Evolutionary conservation across 2,797 vertebrate species (phyloP).

Genomic region (Buphagus erythrorhynchus): DNA sequence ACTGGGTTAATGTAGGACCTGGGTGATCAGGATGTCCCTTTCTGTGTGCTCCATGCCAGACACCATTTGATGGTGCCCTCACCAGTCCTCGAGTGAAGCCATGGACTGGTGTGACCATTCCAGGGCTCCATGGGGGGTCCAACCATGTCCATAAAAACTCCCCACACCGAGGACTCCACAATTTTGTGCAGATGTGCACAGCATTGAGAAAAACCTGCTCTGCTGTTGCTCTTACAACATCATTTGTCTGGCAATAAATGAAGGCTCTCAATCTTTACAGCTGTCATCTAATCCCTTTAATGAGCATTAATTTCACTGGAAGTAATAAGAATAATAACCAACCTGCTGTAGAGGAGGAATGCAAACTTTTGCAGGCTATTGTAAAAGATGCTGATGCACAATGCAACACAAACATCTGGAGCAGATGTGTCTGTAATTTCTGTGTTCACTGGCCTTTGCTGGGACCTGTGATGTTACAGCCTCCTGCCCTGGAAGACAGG

Average conservation of each 20-base stretch:
- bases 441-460: neutral
- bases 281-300: neutral
- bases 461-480: neutral
- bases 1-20: neutral
- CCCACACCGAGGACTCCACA: accelerated
- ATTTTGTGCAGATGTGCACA: neutral
- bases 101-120: neutral
- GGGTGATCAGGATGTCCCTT: neutral
- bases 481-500: neutral
- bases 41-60: neutral
- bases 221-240: neutral
- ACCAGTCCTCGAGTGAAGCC: neutral
- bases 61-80: neutral
- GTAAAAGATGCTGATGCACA: neutral
- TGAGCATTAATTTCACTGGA: neutral
- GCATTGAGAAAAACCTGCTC: neutral
- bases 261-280: neutral
- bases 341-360: neutral
- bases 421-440: constrained; percentile 1
- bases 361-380: neutral
- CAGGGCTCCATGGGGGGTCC: neutral
- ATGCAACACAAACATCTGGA: neutral
- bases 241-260: neutral
- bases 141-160: accelerated
- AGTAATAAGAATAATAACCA: neutral